Evolutionary conservation across 2,797 vertebrate genomes (phyloP), one percentile per base, ranked within the genome.

Genomic region (Gymnodraco acuticeps): DNA sequence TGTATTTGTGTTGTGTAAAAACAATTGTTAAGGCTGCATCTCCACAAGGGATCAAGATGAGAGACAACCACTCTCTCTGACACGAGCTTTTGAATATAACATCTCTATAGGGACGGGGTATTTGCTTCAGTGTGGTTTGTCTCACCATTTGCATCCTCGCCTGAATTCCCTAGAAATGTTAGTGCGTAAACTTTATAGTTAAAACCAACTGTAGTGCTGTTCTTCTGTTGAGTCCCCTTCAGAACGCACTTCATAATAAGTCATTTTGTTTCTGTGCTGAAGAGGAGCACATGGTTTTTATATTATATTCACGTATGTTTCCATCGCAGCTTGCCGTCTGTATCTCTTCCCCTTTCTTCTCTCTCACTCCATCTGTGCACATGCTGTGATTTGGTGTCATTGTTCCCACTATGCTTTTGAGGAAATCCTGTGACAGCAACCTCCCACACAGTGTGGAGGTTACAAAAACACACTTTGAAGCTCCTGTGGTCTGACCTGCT

Each of bases 41-140:
- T 65, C 13, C 48, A 51, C 58, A 58, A 70, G 50, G 63, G 50
- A 42, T 74, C 45, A 31, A 41, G 41, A 64, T 66, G 59, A 68
- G 66, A 64, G 51, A 64, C 51, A 53, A 67, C 50, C 27, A 10
- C 15, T 0, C 14, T 4, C 58, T 2, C 43, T 47, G 64, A 63
- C 70, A 65, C 58, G 53, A 17, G 0, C 66, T 46, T 41, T 52
- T 76, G 68, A 80, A 27, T 59, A 71, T 64, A 51, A 68, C 75
- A 23, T 54, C 50, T 80, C 63, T 41, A 56, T 2, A 17, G 51
- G 70, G 48, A 50, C 10, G n/a, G 2, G 7, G 1, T 1, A 61
- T 65, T 23, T 16, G 9, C 61, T 50, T 66, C 31, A 9, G 0
- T 23, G 17, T 14, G 3, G 50, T 60, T 20, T 63, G 60, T 50